Conservation (phyloP, 2,113 vertebrate genomes). For the Balaeniceps rex region DNA sequence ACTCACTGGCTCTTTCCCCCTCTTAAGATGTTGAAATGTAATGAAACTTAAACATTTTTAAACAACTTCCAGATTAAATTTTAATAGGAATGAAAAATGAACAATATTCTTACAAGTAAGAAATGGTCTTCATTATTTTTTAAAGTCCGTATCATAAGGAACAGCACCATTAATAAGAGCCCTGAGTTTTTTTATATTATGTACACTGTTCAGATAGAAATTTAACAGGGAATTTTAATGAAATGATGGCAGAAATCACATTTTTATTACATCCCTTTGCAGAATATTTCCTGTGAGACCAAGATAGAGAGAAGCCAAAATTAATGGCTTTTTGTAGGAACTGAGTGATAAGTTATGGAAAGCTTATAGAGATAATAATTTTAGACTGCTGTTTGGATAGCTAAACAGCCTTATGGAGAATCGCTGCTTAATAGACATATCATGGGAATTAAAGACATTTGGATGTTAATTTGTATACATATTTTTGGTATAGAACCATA, state of each 20-base stretch:
- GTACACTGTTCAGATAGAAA: slow-evolving; percentile 58
- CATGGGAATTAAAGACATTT: slow-evolving; percentile 61
- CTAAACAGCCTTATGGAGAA: slow-evolving; percentile 55
- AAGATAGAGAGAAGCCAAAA: slow-evolving; percentile 48
- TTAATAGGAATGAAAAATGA: slow-evolving; percentile 68
- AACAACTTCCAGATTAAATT: slow-evolving; percentile 64
- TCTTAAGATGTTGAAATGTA: slow-evolving; percentile 56
- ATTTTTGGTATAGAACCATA: slow-evolving; percentile 37
- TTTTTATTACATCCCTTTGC: slow-evolving; percentile 70
- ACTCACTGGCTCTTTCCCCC: slow-evolving; percentile 17
- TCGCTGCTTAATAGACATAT: slow-evolving; percentile 62
- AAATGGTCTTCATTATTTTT: slow-evolving; percentile 66
- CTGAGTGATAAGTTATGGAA: slow-evolving; percentile 61
- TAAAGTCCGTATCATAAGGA: slow-evolving; percentile 61
- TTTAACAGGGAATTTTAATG: slow-evolving; percentile 67
- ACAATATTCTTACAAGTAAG: slow-evolving; percentile 57
- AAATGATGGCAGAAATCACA: slow-evolving; percentile 68
- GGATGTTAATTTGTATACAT: slow-evolving; percentile 59
- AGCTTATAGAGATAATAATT: slow-evolving; percentile 45
- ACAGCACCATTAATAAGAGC: slow-evolving; percentile 57
- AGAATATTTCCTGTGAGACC: slow-evolving; percentile 60
- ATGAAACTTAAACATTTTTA: slow-evolving; percentile 68
- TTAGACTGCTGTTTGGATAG: slow-evolving; percentile 53
- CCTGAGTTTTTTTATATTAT: slow-evolving; percentile 59
- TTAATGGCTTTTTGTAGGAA: slow-evolving; percentile 61